Base-by-base conservation (phyloP, 2,888 invertebrate genomes). In the Terebella lapidaria region DNA sequence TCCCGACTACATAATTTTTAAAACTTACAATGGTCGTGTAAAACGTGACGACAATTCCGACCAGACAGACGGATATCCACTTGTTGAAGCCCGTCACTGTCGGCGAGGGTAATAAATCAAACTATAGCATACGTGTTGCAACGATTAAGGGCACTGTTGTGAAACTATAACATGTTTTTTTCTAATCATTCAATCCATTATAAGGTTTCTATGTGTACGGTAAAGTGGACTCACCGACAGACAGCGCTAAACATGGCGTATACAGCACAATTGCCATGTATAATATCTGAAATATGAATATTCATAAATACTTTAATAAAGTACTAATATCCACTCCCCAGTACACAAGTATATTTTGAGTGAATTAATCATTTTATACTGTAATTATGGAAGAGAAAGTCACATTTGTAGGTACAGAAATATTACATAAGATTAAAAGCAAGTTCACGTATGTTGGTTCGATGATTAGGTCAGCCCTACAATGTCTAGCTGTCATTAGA, bases 21-120 rank as follows among this genome's bases (percentile, higher is more conserved):
- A 35, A 56, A 65, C 77, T 70, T 68, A 82, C 82, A 61, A 81
- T 57, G 2, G 79, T 74, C 28, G 82, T 81, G 67, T 82, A 82
- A 61, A 81, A 74, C 2, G 81, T 81, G 57, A 81, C 80, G 1
- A 82, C 72, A 1, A 74, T 29, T 0, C 82, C 81, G 2, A 81
- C 81, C 2, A 72, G 67, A 10, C 73, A 64, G 22, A 80, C 74
- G 1, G 74, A 75, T 15, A 74, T 59, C 65, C 75, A 76, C 24
- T 78, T 35, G 2, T 72, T 69, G 2, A 82, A 66, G 3, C 78
- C 77, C 4, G 81, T 81, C n/a, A 79, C 80, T 78, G 70, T 25
- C 10, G 28, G 29, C n/a, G n/a, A n/a, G n/a, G n/a, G n/a, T n/a
- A n/a, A n/a, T n/a, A n/a, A n/a, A n/a, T n/a, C n/a, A n/a, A n/a